phyloP scores from a whole-genome alignment of 2,888 invertebrate genomes.

The Pachymerium ferrugineum region DNA sequence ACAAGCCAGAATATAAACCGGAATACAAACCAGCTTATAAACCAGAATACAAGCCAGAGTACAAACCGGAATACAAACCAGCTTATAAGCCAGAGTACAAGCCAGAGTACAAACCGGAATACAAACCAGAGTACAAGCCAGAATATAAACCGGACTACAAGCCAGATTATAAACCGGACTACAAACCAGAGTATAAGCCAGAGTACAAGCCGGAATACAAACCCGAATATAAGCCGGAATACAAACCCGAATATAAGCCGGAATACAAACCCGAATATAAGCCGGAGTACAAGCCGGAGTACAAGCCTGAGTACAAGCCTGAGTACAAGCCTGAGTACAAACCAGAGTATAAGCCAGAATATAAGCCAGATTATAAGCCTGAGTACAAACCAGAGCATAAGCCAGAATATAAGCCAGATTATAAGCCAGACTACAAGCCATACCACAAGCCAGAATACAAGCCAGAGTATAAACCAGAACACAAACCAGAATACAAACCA shows the following conservation, averaged over 20 bases:
- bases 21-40: not conserved
- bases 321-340: not conserved
- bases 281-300: not conserved
- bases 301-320: not conserved
- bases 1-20: not conserved
- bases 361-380: not conserved
- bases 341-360: not conserved
- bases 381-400: not conserved
- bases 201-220: not conserved
- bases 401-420: not conserved
- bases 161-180: not conserved
- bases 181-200: not conserved
- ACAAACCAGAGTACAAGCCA: not conserved
- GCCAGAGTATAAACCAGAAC: not conserved
- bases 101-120: not conserved
- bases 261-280: not conserved
- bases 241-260: not conserved
- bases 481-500: not conserved
- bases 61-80: not conserved
- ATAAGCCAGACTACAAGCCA: not conserved
- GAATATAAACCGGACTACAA: not conserved
- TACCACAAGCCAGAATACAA: too few relatives aligned
- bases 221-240: not conserved
- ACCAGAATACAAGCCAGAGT: not conserved
- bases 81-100: not conserved